Evolutionary conservation across 1,140 invertebrate genomes (phyloP), one percentile per base, ranked within the genome.

Genomic region (Odontomachus brunneus): DNA sequence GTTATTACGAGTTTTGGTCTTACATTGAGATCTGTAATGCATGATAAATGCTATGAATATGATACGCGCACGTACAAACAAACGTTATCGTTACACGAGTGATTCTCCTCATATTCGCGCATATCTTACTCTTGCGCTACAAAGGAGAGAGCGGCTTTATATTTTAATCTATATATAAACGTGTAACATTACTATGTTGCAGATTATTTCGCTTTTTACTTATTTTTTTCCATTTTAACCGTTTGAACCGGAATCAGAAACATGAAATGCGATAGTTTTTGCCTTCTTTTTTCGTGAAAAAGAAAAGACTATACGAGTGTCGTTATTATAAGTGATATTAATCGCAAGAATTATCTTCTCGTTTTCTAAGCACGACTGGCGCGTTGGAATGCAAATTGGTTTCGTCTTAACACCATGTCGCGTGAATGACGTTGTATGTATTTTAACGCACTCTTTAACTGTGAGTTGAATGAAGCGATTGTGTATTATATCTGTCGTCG

Each of bases 11-110:
- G 44, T 65, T 87, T 84, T 84, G 85, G 81, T 80, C 82, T 87
- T 86, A 73, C 65, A 74, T 44, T 87, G 86, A 87, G 86, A 87
- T 87, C 86, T 86, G 75, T 73, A 87, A 83, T 84, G 71, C 29
- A 22, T 72, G 26, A 76, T 87, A 88, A 86, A 84, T 87, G 86
- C 85, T 26, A 75, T 33, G 75, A 88, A 82, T 71, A 51, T 57
- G 33, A 84, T 73, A 24, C 49, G 65, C 53, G 1, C 60, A 78
- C 38, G 55, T 48, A 65, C 48, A 72, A 84, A 66, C 71, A 84
- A 75, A 14, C 48, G 38, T 81, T 59, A 19, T 26, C 59, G n/a
- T 73, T 69, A 80, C 0, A 11, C 55, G n/a, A 72, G 49, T 84
- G 26, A 22, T 76, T 57, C 14, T 44, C 22, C 17, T 73, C 11